Evolutionary conservation across 2,888 invertebrate genomes (phyloP).

Genomic region (Himalopsyche japonica): DNA sequence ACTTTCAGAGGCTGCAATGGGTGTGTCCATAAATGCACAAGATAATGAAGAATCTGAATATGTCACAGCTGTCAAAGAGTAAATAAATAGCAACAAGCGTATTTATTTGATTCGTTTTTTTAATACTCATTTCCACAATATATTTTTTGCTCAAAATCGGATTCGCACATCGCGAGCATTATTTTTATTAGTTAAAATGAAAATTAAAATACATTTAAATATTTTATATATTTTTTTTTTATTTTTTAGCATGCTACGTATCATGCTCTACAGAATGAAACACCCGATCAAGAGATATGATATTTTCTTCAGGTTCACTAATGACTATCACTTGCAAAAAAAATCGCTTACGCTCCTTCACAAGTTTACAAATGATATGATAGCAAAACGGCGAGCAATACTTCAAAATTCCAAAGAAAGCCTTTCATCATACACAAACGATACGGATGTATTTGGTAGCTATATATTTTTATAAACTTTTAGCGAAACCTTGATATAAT

Average conservation of each 20-base stretch:
- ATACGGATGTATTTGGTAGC: neutral
- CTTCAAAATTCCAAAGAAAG: slow-evolving; percentile 41
- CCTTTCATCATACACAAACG: slow-evolving; percentile 5
- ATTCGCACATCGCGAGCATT: too few species aligned
- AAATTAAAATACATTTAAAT: too few species aligned
- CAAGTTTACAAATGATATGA: slow-evolving; percentile 53
- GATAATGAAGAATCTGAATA: slow-evolving; percentile 69
- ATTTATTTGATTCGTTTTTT: too few species aligned
- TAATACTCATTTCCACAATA: too few species aligned
- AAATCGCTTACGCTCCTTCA: slow-evolving; percentile 54
- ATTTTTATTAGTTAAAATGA: too few species aligned
- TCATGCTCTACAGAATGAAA: slow-evolving; percentile 46
- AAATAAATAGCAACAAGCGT: slow-evolving; percentile 44
- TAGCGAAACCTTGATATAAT: too few species aligned
- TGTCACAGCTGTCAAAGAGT: slow-evolving; percentile 74
- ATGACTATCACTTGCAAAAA: slow-evolving; percentile 62
- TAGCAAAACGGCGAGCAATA: slow-evolving; percentile 50
- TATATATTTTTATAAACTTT: neutral
- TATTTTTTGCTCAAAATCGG: too few species aligned
- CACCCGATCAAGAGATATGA: slow-evolving; percentile 49
- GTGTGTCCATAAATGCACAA: slow-evolving; percentile 74
- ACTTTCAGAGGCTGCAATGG: slow-evolving; percentile 82
- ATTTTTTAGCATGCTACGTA: slow-evolving; percentile 37
- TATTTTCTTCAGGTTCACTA: slow-evolving; percentile 55
- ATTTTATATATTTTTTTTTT: neutral